These are phyloP conservation scores for Poeciliopsis gracilis DNA, from an alignment of 2,797 vertebrate genomes.

Conservation along the genomic window DNA sequence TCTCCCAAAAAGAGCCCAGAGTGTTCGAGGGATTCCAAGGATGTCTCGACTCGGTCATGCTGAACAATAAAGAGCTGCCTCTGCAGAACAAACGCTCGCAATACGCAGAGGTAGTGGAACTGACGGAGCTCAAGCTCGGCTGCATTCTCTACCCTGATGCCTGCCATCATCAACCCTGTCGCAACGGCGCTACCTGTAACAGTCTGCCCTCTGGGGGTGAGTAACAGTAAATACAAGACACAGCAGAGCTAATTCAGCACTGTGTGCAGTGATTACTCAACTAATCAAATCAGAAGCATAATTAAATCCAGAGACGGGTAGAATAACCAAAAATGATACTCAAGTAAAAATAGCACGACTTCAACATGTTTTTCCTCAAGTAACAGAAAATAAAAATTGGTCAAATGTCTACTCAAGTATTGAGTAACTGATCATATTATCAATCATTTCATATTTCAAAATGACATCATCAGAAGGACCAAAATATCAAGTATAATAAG, in stretches of 20 bases:
- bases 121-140: slow-evolving; percentile 92
- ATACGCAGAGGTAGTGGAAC: slow-evolving; percentile 93
- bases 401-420: too few species aligned
- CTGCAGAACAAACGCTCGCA: slow-evolving; percentile 94
- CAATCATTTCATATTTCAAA: too few species aligned
- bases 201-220: slow-evolving; percentile 92
- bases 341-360: too few species aligned
- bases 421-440: too few species aligned
- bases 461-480: too few species aligned
- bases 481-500: too few species aligned
- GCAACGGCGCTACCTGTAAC: slow-evolving; percentile 89
- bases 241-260: background rate
- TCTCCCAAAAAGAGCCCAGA: slow-evolving; percentile 82
- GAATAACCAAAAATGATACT: too few species aligned
- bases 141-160: slow-evolving; percentile 93
- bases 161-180: slow-evolving; percentile 89
- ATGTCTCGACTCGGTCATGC: slow-evolving; percentile 91
- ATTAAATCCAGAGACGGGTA: too few species aligned
- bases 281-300: background rate
- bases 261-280: background rate
- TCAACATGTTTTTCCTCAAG: too few species aligned
- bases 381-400: too few species aligned
- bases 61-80: slow-evolving; percentile 91
- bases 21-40: slow-evolving; percentile 93
- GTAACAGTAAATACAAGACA: slow-evolving; percentile 21